A percentile compares a stretch with the other conserved stretches of the same genome.
Evolutionary conservation across 1,140 invertebrate species (phyloP).

Genomic region (Hycleus cichorii): DNA sequence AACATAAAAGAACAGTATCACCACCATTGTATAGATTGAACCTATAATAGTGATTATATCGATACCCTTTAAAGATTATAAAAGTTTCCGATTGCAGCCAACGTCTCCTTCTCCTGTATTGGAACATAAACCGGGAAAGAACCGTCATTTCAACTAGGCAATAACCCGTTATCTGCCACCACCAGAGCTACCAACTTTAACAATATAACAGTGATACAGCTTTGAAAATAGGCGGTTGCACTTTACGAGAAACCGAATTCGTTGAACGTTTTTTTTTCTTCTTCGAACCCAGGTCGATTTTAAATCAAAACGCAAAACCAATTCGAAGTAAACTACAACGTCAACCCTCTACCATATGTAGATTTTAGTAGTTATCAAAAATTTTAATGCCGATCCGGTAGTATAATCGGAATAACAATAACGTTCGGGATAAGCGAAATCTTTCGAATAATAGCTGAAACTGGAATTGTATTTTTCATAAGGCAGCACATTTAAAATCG

Average conservation of each 20-base stretch:
- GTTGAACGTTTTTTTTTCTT: no score
- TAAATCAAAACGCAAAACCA: no score
- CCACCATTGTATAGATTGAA: constrained; percentile 2
- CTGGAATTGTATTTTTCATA: no score
- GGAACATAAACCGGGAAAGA: constrained; percentile 10
- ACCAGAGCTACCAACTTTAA: constrained; percentile 12
- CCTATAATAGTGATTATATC: constrained; percentile 3
- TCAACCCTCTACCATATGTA: no score
- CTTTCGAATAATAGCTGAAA: no score
- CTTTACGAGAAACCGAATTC: constrained; percentile 3
- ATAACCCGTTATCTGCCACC: constrained; percentile 21
- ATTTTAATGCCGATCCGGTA: no score
- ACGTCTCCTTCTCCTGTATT: background rate
- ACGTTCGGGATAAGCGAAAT: no score
- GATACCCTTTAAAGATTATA: constrained; percentile 12
- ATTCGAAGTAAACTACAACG: no score
- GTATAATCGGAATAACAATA: no score
- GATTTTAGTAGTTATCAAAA: no score
- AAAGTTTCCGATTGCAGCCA: constrained; percentile 10
- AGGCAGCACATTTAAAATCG: no score
- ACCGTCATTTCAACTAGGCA: constrained; percentile 11
- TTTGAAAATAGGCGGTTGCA: constrained; percentile 16
- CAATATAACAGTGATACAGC: constrained; percentile 20
- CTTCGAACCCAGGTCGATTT: no score
- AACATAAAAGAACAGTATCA: constrained; percentile 5